Evolutionary conservation across 2,797 vertebrate genomes (phyloP).

Genomic region (Cossypha caffra): DNA sequence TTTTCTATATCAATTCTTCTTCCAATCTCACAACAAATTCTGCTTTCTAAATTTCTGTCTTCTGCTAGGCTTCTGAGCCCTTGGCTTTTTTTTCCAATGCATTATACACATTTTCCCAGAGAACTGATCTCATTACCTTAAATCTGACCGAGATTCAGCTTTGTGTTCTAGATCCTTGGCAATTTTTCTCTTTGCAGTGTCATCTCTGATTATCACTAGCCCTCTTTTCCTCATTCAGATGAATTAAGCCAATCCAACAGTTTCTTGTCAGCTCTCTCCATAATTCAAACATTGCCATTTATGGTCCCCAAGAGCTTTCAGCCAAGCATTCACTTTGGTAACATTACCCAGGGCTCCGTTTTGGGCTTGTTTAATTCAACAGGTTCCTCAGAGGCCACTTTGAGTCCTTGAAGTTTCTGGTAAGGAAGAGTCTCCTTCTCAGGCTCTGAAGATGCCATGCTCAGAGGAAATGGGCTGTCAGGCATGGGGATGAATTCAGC

Average conservation of each 20-base stretch:
- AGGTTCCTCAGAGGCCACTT: constrained; percentile 79
- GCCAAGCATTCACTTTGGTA: neutral
- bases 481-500: constrained; percentile 98
- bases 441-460: constrained; percentile 77
- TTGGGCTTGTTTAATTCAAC: constrained; percentile 56
- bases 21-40: neutral
- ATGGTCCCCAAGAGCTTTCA: neutral
- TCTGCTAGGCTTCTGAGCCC: neutral
- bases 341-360: constrained; percentile 72
- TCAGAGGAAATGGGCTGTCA: constrained; percentile 77
- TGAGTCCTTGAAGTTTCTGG: constrained; percentile 88
- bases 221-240: neutral
- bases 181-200: neutral
- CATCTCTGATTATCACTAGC: neutral
- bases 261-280: neutral
- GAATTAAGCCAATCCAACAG: neutral
- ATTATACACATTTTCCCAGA: neutral
- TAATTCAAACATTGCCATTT: neutral
- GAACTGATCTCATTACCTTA: neutral
- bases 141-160: neutral
- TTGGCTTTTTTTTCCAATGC: neutral
- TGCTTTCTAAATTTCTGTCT: neutral
- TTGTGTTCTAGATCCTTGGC: neutral
- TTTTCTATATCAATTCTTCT: neutral
- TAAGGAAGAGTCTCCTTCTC: constrained; percentile 90